Base-by-base conservation (phyloP, 2,113 vertebrate genomes). In the Oreocharis arfaki region DNA sequence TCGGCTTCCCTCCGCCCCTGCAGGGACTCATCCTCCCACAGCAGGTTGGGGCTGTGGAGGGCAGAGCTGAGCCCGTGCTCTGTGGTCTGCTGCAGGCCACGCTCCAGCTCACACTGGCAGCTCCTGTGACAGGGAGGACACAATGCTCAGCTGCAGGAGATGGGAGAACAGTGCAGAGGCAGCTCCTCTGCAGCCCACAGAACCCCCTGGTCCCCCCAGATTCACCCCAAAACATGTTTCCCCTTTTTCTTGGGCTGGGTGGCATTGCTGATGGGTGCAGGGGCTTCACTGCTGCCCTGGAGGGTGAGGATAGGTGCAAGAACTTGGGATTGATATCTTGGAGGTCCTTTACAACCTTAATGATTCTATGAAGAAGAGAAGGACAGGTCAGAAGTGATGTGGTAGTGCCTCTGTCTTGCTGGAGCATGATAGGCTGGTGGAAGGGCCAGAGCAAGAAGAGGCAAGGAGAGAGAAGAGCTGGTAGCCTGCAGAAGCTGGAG, bases 201-300 rank as follows among this genome's bases (percentile, higher is more conserved):
- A 27, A 6, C 1, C 6, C 20, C n/a, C 28, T 4, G 26, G 3
- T 3, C 8, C 9, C 8, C 12, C 16, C 52, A 28, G 47, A 78
- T 55, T 11, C 27, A 44, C 27, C 74, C 57, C 27, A 16, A 23
- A 63, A 27, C 0, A 0, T 0, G 2, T 49, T 47, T 3, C 22
- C 57, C 19, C 2, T 0, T 44, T 64, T 46, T 39, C 4, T 9
- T 39, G 67, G 50, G 61, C 17, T 33, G 14, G 32, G 27, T 56
- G 84, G 15, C 24, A 26, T 22, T 78, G 60, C 52, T 60, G 39
- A 24, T 46, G 65, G 27, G 11, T 18, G 21, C 32, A 53, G 74
- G 70, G 53, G 55, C 52, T 47, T 42, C 21, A 22, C 33, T 16
- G 5, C 64, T 78, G 56, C 30, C n/a, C 65, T 79, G 71, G 33